Conservation (phyloP, 1,140 invertebrate genomes). For the Magallana ariakensis region DNA sequence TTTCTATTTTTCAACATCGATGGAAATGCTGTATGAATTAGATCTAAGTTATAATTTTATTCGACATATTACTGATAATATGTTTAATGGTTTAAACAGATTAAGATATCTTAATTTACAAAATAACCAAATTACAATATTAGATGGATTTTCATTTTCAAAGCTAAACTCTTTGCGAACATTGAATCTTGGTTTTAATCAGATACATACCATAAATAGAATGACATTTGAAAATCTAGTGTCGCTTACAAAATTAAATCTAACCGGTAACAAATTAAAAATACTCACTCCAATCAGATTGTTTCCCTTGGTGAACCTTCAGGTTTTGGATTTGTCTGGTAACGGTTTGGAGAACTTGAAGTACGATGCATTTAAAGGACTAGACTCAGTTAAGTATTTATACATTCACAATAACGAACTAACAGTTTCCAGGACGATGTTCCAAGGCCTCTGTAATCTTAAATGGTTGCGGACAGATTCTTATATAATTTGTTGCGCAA, state of each 20-base stretch:
- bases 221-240: constrained; percentile 28
- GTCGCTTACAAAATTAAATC: constrained; percentile 9
- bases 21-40: not conserved
- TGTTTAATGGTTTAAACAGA: constrained; percentile 43
- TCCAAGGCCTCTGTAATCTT: constrained; percentile 40
- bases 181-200: not conserved
- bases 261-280: constrained; percentile 37
- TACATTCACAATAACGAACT: not conserved
- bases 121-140: not conserved
- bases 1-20: constrained; percentile 6
- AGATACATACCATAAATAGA: not conserved
- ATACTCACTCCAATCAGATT: constrained; percentile 26
- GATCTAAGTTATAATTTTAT: constrained; percentile 34
- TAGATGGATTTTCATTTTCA: not conserved
- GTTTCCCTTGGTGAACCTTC: not conserved
- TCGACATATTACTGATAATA: not conserved
- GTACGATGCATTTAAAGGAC: not conserved
- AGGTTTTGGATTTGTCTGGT: constrained; percentile 27
- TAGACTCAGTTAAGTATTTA: constrained; percentile 11
- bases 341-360: constrained; percentile 26
- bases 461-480: constrained; percentile 42
- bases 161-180: constrained; percentile 5
- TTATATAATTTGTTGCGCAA: constrained; percentile 63
- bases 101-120: constrained; percentile 31
- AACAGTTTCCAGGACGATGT: not conserved